Evolutionary conservation across 92 coral and sea anemone genomes (phyloP).

Genomic region (Scolanthus callimorphus): DNA sequence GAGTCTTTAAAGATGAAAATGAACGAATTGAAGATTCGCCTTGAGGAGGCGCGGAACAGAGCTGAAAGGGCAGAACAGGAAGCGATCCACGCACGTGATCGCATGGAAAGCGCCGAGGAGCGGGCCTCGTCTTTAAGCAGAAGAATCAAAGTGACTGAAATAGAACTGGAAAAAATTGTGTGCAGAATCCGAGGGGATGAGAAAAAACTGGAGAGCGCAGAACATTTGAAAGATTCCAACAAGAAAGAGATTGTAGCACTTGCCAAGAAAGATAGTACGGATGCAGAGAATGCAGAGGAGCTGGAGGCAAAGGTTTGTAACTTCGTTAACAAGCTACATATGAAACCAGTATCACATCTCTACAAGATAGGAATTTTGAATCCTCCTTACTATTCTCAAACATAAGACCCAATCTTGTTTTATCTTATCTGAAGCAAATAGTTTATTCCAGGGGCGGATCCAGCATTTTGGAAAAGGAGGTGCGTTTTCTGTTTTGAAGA

Average conservation of each 20-base stretch:
- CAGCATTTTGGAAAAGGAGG: background rate
- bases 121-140: background rate
- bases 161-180: slow-evolving; percentile 4
- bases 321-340: background rate
- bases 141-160: slow-evolving; percentile 7
- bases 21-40: background rate
- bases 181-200: background rate
- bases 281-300: background rate
- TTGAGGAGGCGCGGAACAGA: slow-evolving; percentile 7
- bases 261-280: background rate
- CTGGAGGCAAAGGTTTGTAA: slow-evolving; percentile 8
- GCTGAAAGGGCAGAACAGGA: slow-evolving; percentile 7
- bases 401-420: too few species aligned
- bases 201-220: background rate
- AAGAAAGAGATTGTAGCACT: slow-evolving; percentile 1
- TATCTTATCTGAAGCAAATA: too few species aligned
- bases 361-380: background rate
- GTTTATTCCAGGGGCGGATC: too few species aligned
- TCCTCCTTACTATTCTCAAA: too few species aligned
- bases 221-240: background rate
- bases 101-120: slow-evolving; percentile 28
- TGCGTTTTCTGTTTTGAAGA: too few species aligned
- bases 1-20: slow-evolving; percentile 21
- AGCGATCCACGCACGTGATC: background rate
- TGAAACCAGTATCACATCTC: background rate